phyloP scores from a whole-genome alignment of 2,797 vertebrate genomes.

The Lepidocolaptes lacrymiger region DNA sequence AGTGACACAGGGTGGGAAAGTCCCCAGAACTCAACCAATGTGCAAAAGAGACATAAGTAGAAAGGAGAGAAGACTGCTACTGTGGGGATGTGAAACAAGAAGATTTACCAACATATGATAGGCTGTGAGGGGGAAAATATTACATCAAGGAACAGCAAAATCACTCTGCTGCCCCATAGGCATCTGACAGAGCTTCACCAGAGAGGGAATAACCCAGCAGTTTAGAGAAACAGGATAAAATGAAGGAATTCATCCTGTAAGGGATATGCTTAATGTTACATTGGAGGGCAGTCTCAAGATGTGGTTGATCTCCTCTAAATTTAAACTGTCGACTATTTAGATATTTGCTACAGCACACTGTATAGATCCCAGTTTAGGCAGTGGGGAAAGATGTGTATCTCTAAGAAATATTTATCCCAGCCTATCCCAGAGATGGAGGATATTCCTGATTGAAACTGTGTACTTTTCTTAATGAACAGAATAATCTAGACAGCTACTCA shows the following conservation, averaged over 20 bases:
- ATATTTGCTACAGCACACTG: not conserved
- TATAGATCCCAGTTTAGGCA: not conserved
- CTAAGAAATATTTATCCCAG: not conserved
- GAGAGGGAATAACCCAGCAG: not conserved
- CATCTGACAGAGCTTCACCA: not conserved
- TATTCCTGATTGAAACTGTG: not conserved
- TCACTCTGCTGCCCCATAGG: not conserved
- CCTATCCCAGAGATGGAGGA: not conserved
- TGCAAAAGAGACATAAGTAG: not conserved
- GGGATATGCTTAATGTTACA: not conserved
- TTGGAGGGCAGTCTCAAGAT: not conserved
- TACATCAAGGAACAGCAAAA: not conserved
- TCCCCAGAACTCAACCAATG: not conserved
- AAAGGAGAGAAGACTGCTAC: not conserved
- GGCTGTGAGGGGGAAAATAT: not conserved
- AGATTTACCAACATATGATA: not conserved
- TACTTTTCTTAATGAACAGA: not conserved
- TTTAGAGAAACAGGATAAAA: not conserved
- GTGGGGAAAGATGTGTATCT: not conserved
- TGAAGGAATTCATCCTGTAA: not conserved
- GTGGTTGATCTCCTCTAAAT: not conserved
- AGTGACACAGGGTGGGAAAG: conserved; percentile 27
- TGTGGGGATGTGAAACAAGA: not conserved
- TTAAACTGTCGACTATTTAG: not conserved
- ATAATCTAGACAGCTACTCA: not conserved